phyloP scores from a whole-genome alignment of 2,888 invertebrate genomes.

The Leptopilina myrica region DNA sequence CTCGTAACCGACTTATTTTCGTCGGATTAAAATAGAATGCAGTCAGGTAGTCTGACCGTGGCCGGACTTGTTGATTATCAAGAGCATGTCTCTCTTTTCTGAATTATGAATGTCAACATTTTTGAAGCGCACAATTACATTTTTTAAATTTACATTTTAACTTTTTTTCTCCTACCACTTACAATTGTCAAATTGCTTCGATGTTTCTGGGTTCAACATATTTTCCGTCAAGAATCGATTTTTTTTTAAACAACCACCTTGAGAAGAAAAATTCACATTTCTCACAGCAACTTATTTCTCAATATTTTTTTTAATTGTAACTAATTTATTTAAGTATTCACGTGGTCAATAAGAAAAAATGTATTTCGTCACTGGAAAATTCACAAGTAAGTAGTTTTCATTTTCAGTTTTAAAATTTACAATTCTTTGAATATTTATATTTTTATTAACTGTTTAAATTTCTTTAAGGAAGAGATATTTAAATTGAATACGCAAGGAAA shows the following conservation, averaged over 20 bases:
- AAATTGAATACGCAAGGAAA: neutral
- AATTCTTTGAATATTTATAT: neutral
- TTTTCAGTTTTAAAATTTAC: too few species aligned
- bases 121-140: neutral
- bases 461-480: neutral
- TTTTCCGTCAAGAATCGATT: too few species aligned
- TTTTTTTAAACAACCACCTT: too few species aligned
- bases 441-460: neutral
- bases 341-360: neutral
- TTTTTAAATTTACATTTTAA: neutral
- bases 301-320: neutral
- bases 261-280: neutral
- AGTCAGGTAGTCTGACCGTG: conserved; percentile 48
- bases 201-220: conserved; percentile 61
- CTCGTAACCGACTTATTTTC: conserved; percentile 28
- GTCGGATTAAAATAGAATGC: conserved; percentile 49
- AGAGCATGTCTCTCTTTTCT: neutral
- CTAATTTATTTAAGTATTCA: neutral
- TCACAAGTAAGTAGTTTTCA: neutral
- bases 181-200: conserved; percentile 66
- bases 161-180: conserved; percentile 53
- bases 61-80: conserved; percentile 40
- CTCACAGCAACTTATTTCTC: neutral
- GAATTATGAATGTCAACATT: neutral
- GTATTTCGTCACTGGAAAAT: conserved; percentile 8